Evolutionary conservation across 2,888 invertebrate genomes (phyloP).

Genomic region (Heliothis peltigera): DNA sequence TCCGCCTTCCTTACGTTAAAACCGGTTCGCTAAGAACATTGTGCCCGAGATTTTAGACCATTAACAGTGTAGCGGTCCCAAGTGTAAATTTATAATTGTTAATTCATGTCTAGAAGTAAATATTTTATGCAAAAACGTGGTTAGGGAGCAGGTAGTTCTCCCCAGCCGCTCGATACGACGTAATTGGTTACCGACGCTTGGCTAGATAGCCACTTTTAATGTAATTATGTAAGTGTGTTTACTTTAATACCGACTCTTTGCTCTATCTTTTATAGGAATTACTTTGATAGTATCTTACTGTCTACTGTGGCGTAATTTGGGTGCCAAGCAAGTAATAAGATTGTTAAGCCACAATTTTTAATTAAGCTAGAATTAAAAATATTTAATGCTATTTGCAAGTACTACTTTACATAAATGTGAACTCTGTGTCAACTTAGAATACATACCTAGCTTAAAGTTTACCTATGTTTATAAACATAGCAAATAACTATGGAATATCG

Average conservation of each 20-base stretch:
- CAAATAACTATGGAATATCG: too few species aligned
- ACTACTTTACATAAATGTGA: too few species aligned
- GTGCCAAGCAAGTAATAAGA: constrained; percentile 24
- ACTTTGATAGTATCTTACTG: constrained; percentile 41
- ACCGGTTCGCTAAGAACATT: constrained; percentile 56
- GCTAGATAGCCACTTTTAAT: constrained; percentile 51
- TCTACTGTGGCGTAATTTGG: constrained; percentile 18
- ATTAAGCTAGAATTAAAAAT: neutral
- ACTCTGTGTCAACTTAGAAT: too few species aligned
- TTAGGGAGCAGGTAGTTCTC: constrained; percentile 39
- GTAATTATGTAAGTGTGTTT: constrained; percentile 56
- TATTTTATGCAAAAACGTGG: constrained; percentile 52
- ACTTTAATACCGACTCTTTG: constrained; percentile 47
- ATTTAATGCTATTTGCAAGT: too few species aligned
- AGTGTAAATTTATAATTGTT: constrained; percentile 69
- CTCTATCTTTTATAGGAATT: constrained; percentile 49
- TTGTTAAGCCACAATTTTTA: constrained; percentile 14
- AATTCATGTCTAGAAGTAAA: constrained; percentile 53
- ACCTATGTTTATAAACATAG: too few species aligned
- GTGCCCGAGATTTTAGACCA: constrained; percentile 71
- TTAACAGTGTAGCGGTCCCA: constrained; percentile 65
- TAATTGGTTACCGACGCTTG: constrained; percentile 54
- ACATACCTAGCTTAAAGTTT: too few species aligned
- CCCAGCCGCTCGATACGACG: constrained; percentile 40
- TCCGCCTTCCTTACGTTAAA: constrained; percentile 3